phyloP scores from a whole-genome alignment of 2,888 invertebrate genomes.

The Mythimna albipuncta region DNA sequence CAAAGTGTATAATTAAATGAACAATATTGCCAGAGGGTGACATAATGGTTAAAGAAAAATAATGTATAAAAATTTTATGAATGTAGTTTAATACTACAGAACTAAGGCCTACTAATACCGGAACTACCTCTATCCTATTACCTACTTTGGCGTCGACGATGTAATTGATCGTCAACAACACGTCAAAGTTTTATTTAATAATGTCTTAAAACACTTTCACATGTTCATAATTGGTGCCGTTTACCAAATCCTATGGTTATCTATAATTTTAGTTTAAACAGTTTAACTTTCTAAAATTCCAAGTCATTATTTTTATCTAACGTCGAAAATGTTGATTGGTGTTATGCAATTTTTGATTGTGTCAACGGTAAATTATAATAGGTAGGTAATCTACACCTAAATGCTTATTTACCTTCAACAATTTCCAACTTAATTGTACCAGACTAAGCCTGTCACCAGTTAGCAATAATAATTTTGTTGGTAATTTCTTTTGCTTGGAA shows the following conservation, averaged over 20 bases:
- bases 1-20: neutral
- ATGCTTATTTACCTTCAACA: neutral
- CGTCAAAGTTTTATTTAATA: slow-evolving; percentile 32
- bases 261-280: slow-evolving; percentile 59
- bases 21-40: neutral
- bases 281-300: slow-evolving; percentile 62
- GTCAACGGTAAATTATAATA: slow-evolving; percentile 20
- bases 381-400: neutral
- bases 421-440: neutral
- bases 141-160: neutral
- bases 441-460: neutral
- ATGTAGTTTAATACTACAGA: neutral
- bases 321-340: slow-evolving; percentile 37
- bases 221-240: slow-evolving; percentile 54
- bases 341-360: slow-evolving; percentile 41
- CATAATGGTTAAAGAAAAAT: neutral
- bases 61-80: neutral
- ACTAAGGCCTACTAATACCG: neutral
- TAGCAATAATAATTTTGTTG: neutral
- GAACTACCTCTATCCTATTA: slow-evolving; percentile 5
- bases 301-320: slow-evolving; percentile 24
- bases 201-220: slow-evolving; percentile 57
- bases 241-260: slow-evolving; percentile 46
- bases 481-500: neutral
- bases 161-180: slow-evolving; percentile 37